Base-by-base conservation (phyloP, 2,888 invertebrate genomes). In the Embidobia sp. region DNA sequence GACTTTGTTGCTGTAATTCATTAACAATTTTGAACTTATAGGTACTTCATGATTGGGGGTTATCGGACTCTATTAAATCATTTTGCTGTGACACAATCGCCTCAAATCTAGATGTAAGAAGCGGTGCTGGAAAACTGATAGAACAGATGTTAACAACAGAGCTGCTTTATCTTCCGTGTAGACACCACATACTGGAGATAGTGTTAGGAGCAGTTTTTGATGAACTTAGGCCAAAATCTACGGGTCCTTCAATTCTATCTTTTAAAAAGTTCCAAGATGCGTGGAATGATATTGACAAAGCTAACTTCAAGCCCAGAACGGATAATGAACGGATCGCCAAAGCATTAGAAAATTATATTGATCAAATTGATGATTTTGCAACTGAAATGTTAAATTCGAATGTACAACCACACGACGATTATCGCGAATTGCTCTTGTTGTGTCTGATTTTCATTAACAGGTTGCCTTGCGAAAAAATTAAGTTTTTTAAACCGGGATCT, bases 161-260 rank as follows among this genome's bases (percentile, higher is more conserved):
- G 11, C 26, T 48, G 35, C 46, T 82, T 13, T 80, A 80, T 48
- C 48, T 83, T 3, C 69, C 81, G n/a, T 83, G 80, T 53, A 64
- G 80, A 33, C 82, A 82, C 55, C 80, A 82, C 31, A 77, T 81
- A 57, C 69, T 78, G 22, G 81, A 82, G 40, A n/a, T 83, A 3
- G 40, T 77, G 0, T 27, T 78, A 22, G 69, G 66, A 0, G 57
- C 64, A 5, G 77, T 75, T 15, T 77, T 67, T 18, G 48, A 63
- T 37, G 35, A 33, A 16, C 59, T 77, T 7, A 61, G 73, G 64
- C 70, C 76, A 35, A 40, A 37, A 6, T 64, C 78, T 13, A 44
- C 64, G 15, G 80, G 80, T 13, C 79, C 79, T 37, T 72, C 67
- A 22, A 76, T 81, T 40, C 76, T 61, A 33, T 13, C 77, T n/a